A percentile compares a stretch with the other conserved stretches of the same genome.
Evolutionary conservation across 2,888 invertebrate genomes (phyloP).

Genomic region (Fabriciana adippe): DNA sequence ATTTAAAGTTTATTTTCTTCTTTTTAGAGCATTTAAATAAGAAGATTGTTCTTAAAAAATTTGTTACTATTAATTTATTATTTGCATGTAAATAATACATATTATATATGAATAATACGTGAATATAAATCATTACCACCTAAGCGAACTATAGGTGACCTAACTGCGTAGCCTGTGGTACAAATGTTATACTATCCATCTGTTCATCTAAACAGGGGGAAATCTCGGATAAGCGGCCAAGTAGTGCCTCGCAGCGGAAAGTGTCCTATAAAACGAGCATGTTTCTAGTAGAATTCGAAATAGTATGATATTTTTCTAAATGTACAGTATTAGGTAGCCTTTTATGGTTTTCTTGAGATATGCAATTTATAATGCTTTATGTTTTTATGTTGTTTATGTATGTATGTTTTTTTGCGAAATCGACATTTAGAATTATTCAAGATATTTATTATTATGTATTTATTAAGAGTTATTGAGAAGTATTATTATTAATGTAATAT

Average conservation of each 20-base stretch:
- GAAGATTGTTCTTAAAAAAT: too few relatives aligned
- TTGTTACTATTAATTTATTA: too few relatives aligned
- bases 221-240: conserved; percentile 39
- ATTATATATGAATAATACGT: background rate
- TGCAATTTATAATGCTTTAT: too few relatives aligned
- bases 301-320: conserved; percentile 41
- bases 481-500: too few relatives aligned
- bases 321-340: conserved; percentile 43
- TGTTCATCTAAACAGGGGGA: conserved; percentile 34
- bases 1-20: too few relatives aligned
- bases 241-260: conserved; percentile 39
- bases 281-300: conserved; percentile 44
- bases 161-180: conserved; percentile 23
- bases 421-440: too few relatives aligned
- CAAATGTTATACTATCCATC: conserved; percentile 29
- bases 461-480: too few relatives aligned
- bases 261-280: conserved; percentile 42
- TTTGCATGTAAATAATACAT: background rate
- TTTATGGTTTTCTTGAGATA: conserved; percentile 42
- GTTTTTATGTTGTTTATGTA: too few relatives aligned
- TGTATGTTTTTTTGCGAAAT: too few relatives aligned
- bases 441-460: too few relatives aligned
- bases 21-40: too few relatives aligned
- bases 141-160: conserved; percentile 3
- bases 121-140: conserved; percentile 3